Percentiles rank a stretch among this genome's conserved stretches.
These are phyloP conservation scores for Trematomus loennbergii DNA, from an alignment of 2,113 vertebrate species.

Conservation along the genomic window DNA sequence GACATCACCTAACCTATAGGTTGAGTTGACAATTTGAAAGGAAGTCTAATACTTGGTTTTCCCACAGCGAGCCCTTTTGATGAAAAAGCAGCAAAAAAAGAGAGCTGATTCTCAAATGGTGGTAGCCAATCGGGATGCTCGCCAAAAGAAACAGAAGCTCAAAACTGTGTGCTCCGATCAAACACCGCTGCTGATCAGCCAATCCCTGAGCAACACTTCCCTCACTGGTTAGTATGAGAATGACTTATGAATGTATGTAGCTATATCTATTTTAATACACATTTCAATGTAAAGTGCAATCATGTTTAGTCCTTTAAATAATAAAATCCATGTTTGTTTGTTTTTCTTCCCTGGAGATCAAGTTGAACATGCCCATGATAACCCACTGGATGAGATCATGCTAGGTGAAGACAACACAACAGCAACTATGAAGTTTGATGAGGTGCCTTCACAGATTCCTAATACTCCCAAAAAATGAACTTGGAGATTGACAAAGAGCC, in stretches of 20 bases:
- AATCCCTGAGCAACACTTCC: conserved; percentile 81
- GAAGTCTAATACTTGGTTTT: background rate
- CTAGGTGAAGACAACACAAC: conserved; percentile 69
- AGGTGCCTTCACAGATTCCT: conserved; percentile 45
- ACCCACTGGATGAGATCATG: conserved; percentile 82
- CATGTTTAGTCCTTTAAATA: background rate
- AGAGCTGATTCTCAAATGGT: conserved; percentile 84
- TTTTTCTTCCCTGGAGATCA: conserved; percentile 64
- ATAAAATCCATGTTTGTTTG: background rate
- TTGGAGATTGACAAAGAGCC: conserved; percentile 62
- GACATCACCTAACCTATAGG: background rate
- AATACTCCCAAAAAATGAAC: conserved; percentile 58
- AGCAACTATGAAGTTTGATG: conserved; percentile 26
- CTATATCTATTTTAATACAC: background rate
- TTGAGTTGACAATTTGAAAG: background rate
- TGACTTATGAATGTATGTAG: background rate
- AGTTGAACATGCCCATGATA: conserved; percentile 80
- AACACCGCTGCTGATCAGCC: conserved; percentile 79
- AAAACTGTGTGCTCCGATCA: conserved; percentile 76
- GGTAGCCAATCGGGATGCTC: conserved; percentile 76
- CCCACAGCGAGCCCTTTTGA: conserved; percentile 77
- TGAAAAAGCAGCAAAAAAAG: conserved; percentile 85
- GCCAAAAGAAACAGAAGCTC: conserved; percentile 78
- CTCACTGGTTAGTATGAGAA: conserved; percentile 73
- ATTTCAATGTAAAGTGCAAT: background rate